Conservation (phyloP, 2,113 vertebrate species). For the Indicator maculatus region DNA sequence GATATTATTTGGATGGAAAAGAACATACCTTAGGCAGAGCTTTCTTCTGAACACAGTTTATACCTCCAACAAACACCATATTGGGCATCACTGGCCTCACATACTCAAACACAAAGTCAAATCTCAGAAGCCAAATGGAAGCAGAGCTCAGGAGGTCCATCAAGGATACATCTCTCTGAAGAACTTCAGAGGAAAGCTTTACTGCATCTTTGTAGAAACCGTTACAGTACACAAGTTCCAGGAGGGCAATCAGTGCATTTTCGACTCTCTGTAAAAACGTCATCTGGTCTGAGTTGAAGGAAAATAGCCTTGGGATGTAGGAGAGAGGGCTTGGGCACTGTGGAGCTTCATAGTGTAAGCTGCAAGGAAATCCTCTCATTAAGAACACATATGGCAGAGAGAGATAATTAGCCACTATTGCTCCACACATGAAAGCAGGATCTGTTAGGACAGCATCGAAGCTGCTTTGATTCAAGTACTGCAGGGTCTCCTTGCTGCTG, state of each 20-base stretch:
- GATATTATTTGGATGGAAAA: not conserved
- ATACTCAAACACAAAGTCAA: conserved; percentile 83
- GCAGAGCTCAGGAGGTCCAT: conserved; percentile 69
- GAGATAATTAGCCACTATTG: conserved; percentile 43
- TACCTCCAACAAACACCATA: conserved; percentile 82
- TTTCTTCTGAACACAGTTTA: conserved; percentile 57
- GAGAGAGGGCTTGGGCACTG: conserved; percentile 54
- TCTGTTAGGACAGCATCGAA: conserved; percentile 70
- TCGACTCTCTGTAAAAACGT: conserved; percentile 77
- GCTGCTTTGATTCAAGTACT: conserved; percentile 30
- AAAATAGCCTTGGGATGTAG: conserved; percentile 13
- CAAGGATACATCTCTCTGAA: conserved; percentile 76
- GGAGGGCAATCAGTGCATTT: conserved; percentile 74
- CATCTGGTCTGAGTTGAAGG: conserved; percentile 75
- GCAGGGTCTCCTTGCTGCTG: not conserved
- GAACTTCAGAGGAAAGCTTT: conserved; percentile 66
- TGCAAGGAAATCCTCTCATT: conserved; percentile 25
- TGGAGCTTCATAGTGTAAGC: not conserved
- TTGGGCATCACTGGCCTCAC: conserved; percentile 88
- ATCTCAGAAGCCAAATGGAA: conserved; percentile 82
- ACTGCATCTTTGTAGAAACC: conserved; percentile 68
- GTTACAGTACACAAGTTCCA: conserved; percentile 75
- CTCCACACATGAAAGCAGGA: conserved; percentile 38
- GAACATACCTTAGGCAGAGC: conserved; percentile 42
- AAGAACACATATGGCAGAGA: conserved; percentile 56